A percentile compares a stretch with the other conserved stretches of the same genome.
These are phyloP conservation scores for Manacus vitellinus DNA, from an alignment of 2,113 vertebrate genomes.

Conservation along the genomic window DNA sequence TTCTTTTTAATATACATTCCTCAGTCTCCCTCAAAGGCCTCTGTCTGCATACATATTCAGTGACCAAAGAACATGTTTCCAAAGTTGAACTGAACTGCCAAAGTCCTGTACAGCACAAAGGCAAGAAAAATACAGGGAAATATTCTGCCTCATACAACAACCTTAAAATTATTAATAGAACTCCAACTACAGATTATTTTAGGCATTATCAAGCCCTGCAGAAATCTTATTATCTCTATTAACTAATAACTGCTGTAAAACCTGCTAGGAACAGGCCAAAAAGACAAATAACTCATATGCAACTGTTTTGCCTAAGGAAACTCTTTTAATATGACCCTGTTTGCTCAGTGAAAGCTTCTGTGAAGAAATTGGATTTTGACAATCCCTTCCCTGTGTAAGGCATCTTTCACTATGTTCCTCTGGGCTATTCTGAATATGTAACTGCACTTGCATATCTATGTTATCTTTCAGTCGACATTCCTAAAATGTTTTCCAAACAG, in stretches of 20 bases:
- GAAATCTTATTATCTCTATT: background rate
- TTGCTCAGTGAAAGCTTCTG: slow-evolving; percentile 16
- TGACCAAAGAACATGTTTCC: background rate
- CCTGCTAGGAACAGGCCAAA: background rate
- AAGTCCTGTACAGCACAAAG: background rate
- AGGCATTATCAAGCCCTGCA: background rate
- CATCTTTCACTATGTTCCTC: background rate
- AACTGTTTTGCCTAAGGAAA: background rate
- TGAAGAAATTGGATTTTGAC: background rate
- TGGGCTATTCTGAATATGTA: slow-evolving; percentile 43
- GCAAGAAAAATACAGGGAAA: background rate
- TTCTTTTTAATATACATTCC: background rate
- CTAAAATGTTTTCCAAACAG: slow-evolving; percentile 44
- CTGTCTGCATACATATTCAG: background rate
- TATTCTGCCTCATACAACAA: background rate
- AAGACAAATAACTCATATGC: background rate
- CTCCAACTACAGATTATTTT: background rate
- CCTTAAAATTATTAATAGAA: background rate
- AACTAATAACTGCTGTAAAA: background rate
- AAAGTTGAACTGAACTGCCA: background rate
- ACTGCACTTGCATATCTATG: slow-evolving; percentile 23
- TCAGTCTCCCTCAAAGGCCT: background rate
- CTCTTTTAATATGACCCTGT: background rate
- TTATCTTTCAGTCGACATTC: slow-evolving; percentile 49
- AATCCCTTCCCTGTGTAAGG: background rate